These are phyloP conservation scores for Umimayanthus chanpuru DNA, from an alignment of 92 coral and sea anemone species.

Conservation along the genomic window DNA sequence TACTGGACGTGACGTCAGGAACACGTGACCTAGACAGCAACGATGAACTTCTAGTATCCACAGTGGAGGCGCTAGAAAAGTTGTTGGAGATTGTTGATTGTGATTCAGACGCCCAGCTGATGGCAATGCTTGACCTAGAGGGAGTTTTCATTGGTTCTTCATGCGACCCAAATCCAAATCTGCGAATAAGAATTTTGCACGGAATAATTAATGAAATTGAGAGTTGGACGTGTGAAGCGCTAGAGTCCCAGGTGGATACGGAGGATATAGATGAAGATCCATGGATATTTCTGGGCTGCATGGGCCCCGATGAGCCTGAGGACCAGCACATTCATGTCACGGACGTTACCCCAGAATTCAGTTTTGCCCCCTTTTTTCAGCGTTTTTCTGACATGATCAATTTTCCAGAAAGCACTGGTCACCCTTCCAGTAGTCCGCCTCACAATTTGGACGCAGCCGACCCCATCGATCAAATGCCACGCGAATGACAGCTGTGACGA, in stretches of 20 bases:
- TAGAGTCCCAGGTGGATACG: slow-evolving; percentile 7
- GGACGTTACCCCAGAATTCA: not conserved
- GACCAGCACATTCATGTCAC: slow-evolving; percentile 20
- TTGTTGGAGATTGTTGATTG: not conserved
- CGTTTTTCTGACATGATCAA: not conserved
- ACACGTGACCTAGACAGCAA: slow-evolving; percentile 10
- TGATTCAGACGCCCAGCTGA: not conserved
- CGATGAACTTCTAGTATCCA: slow-evolving; percentile 1
- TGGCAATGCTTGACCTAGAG: not conserved
- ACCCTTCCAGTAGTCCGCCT: not conserved
- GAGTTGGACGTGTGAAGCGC: not conserved
- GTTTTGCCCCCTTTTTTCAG: slow-evolving; percentile 4
- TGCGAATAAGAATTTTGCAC: slow-evolving; percentile 24
- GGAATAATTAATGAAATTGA: slow-evolving; percentile 14
- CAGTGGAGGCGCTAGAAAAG: slow-evolving; percentile 9
- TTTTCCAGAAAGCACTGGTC: not conserved
- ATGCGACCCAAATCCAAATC: slow-evolving; percentile 23
- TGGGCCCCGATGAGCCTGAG: not conserved
- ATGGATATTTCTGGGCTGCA: not conserved
- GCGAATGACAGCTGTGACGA: not conserved
- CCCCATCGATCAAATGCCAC: slow-evolving; percentile 19
- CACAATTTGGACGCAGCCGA: not conserved
- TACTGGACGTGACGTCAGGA: slow-evolving; percentile 28
- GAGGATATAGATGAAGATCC: not conserved
- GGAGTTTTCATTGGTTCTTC: not conserved